Conservation (phyloP, 2,797 vertebrate species). For the Hyperoplus lanceolatus region DNA sequence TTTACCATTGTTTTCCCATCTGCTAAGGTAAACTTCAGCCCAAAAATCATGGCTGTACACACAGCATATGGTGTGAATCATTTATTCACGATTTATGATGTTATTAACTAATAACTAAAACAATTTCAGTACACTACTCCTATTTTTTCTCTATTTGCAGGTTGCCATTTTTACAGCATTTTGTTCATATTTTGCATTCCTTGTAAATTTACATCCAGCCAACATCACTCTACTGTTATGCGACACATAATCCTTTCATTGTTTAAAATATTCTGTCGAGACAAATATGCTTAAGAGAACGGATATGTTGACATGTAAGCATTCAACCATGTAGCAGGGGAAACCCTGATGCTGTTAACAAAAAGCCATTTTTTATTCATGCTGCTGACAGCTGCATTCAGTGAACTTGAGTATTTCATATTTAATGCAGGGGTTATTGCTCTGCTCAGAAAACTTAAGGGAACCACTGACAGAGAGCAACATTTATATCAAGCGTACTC, state of each 20-base stretch:
- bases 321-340: not conserved
- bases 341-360: conserved; percentile 27
- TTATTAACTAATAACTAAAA: not conserved
- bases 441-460: conserved; percentile 2
- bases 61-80: not conserved
- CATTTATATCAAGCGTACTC: conserved; percentile 7
- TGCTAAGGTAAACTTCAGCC: conserved; percentile 70
- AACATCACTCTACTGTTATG: not conserved
- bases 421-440: conserved; percentile 45
- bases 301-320: conserved; percentile 27
- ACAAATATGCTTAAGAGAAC: conserved; percentile 18
- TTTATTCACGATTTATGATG: not conserved
- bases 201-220: not conserved
- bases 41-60: conserved; percentile 47
- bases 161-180: not conserved
- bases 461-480: conserved; percentile 9
- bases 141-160: not conserved
- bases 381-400: conserved; percentile 15
- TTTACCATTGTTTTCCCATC: conserved; percentile 82
- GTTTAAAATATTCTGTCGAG: conserved; percentile 31
- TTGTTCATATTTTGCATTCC: not conserved
- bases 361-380: conserved; percentile 41
- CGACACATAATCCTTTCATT: conserved; percentile 19
- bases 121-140: not conserved
- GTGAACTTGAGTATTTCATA: conserved; percentile 34